Base-by-base conservation (phyloP, 1,140 invertebrate genomes). In the Drosophila kanapiae region DNA sequence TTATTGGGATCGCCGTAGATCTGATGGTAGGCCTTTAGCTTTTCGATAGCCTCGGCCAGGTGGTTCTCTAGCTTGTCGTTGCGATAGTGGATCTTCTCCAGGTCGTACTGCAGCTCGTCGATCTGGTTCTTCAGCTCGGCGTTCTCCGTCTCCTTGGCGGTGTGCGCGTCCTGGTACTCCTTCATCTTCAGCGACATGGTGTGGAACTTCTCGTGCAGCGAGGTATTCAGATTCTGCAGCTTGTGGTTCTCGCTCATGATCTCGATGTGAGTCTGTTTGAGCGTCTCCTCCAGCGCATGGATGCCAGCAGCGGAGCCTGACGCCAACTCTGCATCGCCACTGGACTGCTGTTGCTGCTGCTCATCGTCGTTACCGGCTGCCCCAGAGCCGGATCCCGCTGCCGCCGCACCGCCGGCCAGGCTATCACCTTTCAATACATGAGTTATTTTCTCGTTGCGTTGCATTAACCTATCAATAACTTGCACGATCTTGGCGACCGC, bases 401-500 rank as follows among this genome's bases (percentile, higher is more conserved):
- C 16, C 13, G 11, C 16, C 7, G 6, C 38, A 8, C 38, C 31
- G 33, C 48, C 53, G 11, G 64, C 18, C 54, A 86, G 27, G 59
- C 54, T 63, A 92, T 97, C 96, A 51, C 96, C 97, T 93, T 98
- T 98, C 7, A 99, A 95, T 11, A 97, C 96, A 75, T 96, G 94
- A 43, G 97, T 97, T 68, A 98, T 97, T 93, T 98, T 98, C 91
- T 98, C 97, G 94, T 98, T 98, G 84, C 97, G 95, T 92, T 98
- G 97, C 93, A 98, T 97, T 60, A 98, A 94, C 43, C 98, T 95
- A 94, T 99, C 98, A 94, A 99, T 99, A 8, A 98, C 98, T 93
- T 99, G 98, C 51, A 99, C 96, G 38, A 99, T 96, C 94, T 99
- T 99, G 5, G 97, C 98, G 56, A 99, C 98, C 31, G 98, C 98